Base-by-base conservation (phyloP, 2,797 vertebrate genomes). In the Sebastes goodei region DNA sequence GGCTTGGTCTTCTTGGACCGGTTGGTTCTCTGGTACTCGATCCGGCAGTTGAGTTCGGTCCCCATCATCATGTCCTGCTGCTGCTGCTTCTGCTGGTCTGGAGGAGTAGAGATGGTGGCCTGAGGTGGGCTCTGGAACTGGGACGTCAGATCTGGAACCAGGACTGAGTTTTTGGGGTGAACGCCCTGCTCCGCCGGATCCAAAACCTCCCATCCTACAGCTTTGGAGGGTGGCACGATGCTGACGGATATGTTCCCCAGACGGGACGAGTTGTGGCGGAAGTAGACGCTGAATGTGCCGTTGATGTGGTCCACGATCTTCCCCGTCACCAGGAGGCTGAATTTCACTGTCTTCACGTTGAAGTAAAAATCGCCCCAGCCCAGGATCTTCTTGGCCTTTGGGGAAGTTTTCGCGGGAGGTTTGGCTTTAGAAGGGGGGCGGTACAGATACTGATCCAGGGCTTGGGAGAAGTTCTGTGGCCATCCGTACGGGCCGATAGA, bases 281-380 rank as follows among this genome's bases (percentile, higher is more conserved):
- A 99, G 82, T 98, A 99, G 65, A 99, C 98, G 6, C 98, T 98
- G 93, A 99, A 99, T 0, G 98, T 98, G 0, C 98, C 98, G 3
- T 99, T 99, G 90, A 98, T 97, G 76, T 99, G 98, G 91, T 99
- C 98, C 4, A 99, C 98, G 0, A 99, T 99, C 84, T 99, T 99
- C 3, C 98, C 98, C 0, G 97, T 99, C 88, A 99, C 97, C 89
- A 99, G 92, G 6, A 99, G 96, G 83, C 97, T 98, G 91, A 98
- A 98, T 78, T 99, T 99, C 53, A 98, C 86, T 0, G 98, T 99
- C 74, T 97, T 97, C 76, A 99, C 97, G 11, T 98, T 97, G 87
- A 98, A 97, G 92, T 98, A 98, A 92, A 99, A 99, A 84, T 99
- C 97, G 0, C 98, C 98, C 98, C 98, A 99, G 23, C 98, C 98